These are phyloP conservation scores for Acrocyrtus sp. DNA, from an alignment of 2,888 invertebrate genomes.

Conservation along the genomic window DNA sequence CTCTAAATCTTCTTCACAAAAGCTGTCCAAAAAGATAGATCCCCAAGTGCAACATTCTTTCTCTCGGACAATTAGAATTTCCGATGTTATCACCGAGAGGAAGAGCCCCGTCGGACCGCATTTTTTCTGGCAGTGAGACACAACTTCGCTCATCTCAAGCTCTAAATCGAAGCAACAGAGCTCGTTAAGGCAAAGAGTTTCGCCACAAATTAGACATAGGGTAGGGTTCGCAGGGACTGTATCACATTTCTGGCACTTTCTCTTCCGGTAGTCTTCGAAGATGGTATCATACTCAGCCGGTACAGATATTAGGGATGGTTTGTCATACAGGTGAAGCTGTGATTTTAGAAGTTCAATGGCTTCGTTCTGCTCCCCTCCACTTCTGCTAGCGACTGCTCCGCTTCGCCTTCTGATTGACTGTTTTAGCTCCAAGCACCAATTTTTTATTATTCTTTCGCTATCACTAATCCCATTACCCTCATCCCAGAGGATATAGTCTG, in stretches of 20 bases:
- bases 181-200: slow-evolving; percentile 47
- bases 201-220: slow-evolving; percentile 53
- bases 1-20: slow-evolving; percentile 55
- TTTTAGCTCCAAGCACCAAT: slow-evolving; percentile 43
- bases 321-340: slow-evolving; percentile 43
- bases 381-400: not conserved
- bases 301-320: slow-evolving; percentile 42
- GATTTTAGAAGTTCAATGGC: slow-evolving; percentile 29
- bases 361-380: slow-evolving; percentile 2
- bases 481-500: slow-evolving; percentile 26
- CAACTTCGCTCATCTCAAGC: slow-evolving; percentile 36
- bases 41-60: slow-evolving; percentile 55
- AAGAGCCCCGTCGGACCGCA: slow-evolving; percentile 50
- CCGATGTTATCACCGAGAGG: slow-evolving; percentile 49
- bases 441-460: slow-evolving; percentile 27
- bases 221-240: slow-evolving; percentile 41
- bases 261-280: slow-evolving; percentile 48
- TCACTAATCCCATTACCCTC: not conserved
- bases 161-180: slow-evolving; percentile 47
- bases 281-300: slow-evolving; percentile 50
- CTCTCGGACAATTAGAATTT: slow-evolving; percentile 48
- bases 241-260: slow-evolving; percentile 49
- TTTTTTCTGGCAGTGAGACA: slow-evolving; percentile 42
- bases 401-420: slow-evolving; percentile 11
- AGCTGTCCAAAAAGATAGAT: slow-evolving; percentile 54